These are phyloP conservation scores for Mongoloraphidia duomilia DNA, from an alignment of 2,888 invertebrate genomes.

Conservation along the genomic window DNA sequence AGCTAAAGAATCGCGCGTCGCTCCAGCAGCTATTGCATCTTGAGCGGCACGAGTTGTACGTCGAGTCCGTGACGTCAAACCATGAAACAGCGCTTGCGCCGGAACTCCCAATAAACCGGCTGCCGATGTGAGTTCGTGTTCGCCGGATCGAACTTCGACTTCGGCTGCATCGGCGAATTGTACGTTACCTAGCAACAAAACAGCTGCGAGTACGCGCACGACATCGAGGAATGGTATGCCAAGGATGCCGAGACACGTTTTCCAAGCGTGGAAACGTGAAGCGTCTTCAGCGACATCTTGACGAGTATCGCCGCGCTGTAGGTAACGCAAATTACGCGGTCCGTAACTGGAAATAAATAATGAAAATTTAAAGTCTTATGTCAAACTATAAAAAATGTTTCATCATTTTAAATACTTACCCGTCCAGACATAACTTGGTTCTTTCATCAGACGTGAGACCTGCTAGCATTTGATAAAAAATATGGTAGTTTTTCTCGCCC, in stretches of 20 bases:
- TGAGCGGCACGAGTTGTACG: conserved; percentile 68
- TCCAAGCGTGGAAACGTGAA: conserved; percentile 74
- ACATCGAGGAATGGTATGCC: conserved; percentile 92
- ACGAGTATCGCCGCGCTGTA: conserved; percentile 57
- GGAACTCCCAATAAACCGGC: conserved; percentile 71
- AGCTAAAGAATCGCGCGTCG: conserved; percentile 78
- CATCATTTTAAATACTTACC: conserved; percentile 32
- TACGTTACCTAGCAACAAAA: conserved; percentile 82
- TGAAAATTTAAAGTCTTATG: too few relatives aligned
- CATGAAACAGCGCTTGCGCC: conserved; percentile 59
- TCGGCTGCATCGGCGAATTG: conserved; percentile 71
- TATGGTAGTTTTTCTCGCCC: conserved; percentile 89
- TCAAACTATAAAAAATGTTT: too few relatives aligned
- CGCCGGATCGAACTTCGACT: conserved; percentile 67
- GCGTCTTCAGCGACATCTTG: conserved; percentile 63
- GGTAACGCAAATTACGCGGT: conserved; percentile 65
- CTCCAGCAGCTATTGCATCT: conserved; percentile 74
- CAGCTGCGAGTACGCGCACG: conserved; percentile 79
- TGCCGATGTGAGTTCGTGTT: conserved; percentile 72
- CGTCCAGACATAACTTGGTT: conserved; percentile 74
- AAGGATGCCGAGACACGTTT: conserved; percentile 74
- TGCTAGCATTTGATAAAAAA: conserved; percentile 90
- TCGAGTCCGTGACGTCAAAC: conserved; percentile 69
- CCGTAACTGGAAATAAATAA: not conserved
- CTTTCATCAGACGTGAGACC: conserved; percentile 77